phyloP scores from a whole-genome alignment of 2,113 vertebrate species.

The Sinocyclocheilus anshuiensis region DNA sequence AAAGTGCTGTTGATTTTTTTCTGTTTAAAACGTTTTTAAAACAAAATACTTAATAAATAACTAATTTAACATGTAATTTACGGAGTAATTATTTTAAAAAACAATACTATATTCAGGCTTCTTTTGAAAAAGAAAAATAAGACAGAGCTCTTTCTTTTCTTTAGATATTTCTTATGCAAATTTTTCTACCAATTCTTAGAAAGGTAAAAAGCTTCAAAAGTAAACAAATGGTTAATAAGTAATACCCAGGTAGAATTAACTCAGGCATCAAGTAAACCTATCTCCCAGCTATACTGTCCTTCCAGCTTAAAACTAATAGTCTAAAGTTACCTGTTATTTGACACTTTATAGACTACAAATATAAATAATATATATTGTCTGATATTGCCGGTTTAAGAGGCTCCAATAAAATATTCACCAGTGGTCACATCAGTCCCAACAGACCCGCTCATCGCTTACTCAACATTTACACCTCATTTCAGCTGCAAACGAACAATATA shows the following conservation, averaged over 20 bases:
- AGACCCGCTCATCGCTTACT: background rate
- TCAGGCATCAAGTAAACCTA: slow-evolving; percentile 13
- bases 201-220: background rate
- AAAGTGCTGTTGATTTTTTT: background rate
- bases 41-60: background rate
- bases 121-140: background rate
- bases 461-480: background rate
- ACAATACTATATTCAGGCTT: background rate
- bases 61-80: background rate
- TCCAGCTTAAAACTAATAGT: background rate
- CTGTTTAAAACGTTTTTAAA: background rate
- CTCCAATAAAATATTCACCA: slow-evolving; percentile 1
- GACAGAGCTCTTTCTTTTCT: no score
- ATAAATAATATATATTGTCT: slow-evolving; percentile 21
- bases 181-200: background rate
- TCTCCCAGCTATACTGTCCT: slow-evolving; percentile 10
- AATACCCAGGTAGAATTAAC: slow-evolving; percentile 3
- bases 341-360: slow-evolving; percentile 20
- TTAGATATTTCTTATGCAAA: no score
- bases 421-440: background rate
- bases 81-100: background rate
- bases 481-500: background rate
- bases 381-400: background rate
- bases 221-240: slow-evolving; percentile 29
- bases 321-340: background rate